phyloP scores from a whole-genome alignment of 2,888 invertebrate genomes.

The Onthophagus sagittarius region DNA sequence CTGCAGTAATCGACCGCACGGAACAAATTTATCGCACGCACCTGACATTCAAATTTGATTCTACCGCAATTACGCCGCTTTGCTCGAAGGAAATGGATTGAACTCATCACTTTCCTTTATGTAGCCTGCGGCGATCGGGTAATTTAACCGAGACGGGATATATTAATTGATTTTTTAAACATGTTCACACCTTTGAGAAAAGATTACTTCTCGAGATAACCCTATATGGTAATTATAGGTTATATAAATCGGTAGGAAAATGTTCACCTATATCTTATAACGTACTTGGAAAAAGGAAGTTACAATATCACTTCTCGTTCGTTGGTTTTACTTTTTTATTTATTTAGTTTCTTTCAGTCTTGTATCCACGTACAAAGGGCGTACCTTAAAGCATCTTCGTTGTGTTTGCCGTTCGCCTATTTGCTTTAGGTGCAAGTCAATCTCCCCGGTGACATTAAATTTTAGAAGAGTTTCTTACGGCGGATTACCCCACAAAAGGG shows the following conservation, averaged over 20 bases:
- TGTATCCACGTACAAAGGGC: not conserved
- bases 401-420: not conserved
- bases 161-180: not conserved
- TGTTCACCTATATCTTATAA: too few relatives aligned
- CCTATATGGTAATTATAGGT: not conserved
- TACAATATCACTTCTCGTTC: conserved; percentile 9
- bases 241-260: not conserved
- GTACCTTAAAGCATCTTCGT: not conserved
- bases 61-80: not conserved
- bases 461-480: conserved; percentile 4
- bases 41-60: not conserved
- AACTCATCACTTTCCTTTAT: not conserved
- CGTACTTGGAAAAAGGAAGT: too few relatives aligned
- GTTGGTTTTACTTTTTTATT: not conserved
- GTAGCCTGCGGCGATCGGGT: not conserved
- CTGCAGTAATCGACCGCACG: not conserved
- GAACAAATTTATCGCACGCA: not conserved
- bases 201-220: not conserved
- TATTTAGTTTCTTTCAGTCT: not conserved
- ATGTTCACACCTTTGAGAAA: not conserved
- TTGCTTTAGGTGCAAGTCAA: conserved; percentile 2
- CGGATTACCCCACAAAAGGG: conserved; percentile 7
- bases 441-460: conserved; percentile 10
- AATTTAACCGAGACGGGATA: not conserved
- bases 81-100: not conserved